phyloP scores from a whole-genome alignment of 2,113 vertebrate species.

The Anolis sagrei region DNA sequence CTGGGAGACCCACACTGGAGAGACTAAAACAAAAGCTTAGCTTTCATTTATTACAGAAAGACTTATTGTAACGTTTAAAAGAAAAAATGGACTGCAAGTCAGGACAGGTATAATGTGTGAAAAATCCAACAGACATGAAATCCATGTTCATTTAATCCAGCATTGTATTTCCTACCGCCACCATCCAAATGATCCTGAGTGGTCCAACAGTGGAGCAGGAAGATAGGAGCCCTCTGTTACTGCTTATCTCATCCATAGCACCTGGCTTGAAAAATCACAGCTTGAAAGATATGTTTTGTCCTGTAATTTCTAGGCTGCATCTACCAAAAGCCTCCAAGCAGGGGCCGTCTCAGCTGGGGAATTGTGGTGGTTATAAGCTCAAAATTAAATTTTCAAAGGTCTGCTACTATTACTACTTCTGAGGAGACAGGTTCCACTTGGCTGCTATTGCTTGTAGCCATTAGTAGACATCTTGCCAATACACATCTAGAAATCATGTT shows the following conservation, averaged over 20 bases:
- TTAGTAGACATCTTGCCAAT: neutral
- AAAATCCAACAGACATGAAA: neutral
- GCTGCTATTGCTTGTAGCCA: neutral
- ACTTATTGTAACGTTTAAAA: neutral
- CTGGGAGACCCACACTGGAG: conserved; percentile 11
- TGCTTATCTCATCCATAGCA: neutral
- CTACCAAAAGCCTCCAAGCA: too few species aligned
- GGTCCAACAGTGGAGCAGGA: neutral
- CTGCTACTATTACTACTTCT: neutral
- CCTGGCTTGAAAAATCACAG: neutral
- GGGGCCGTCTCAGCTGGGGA: too few species aligned
- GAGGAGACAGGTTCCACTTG: neutral
- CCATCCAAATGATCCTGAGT: neutral
- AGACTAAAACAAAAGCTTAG: neutral
- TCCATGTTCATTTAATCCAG: neutral
- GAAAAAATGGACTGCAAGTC: neutral
- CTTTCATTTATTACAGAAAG: conserved; percentile 10
- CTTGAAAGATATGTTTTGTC: too few species aligned
- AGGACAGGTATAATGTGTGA: neutral
- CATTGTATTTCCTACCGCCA: neutral
- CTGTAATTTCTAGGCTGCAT: too few species aligned
- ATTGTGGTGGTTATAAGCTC: too few species aligned
- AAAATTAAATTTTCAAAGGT: too few species aligned
- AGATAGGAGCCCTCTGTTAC: neutral
- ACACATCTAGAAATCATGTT: neutral